These are phyloP conservation scores for Nycticebus coucang DNA, from an alignment of 2,113 vertebrate species.

Conservation along the genomic window DNA sequence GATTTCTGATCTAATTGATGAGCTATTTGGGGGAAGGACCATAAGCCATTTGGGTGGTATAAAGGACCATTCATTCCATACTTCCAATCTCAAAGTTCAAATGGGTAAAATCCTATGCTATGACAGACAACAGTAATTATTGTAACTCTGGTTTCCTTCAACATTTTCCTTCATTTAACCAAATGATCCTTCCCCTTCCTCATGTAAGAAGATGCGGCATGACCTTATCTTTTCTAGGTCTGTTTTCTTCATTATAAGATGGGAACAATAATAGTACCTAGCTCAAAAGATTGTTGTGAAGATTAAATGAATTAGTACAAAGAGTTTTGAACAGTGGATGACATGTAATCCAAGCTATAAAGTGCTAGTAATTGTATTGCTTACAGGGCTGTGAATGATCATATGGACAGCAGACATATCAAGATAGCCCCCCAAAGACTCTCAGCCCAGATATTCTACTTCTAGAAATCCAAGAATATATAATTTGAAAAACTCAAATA, in stretches of 20 bases:
- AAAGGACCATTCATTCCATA: background rate
- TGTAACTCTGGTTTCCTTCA: background rate
- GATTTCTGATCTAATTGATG: background rate
- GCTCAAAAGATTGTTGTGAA: background rate
- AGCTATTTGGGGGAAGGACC: background rate
- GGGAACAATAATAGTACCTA: background rate
- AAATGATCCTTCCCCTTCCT: background rate
- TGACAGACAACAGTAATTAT: background rate
- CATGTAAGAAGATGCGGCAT: background rate
- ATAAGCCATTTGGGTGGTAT: background rate
- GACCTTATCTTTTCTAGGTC: background rate
- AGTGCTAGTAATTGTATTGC: background rate
- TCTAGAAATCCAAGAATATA: background rate
- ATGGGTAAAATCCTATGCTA: background rate
- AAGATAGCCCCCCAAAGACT: background rate
- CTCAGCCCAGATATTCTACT: background rate
- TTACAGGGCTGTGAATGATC: background rate
- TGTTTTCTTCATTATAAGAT: slow-evolving; percentile 25
- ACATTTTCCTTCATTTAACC: background rate
- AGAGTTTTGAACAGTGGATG: background rate
- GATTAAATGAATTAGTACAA: background rate
- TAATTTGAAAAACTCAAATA: background rate
- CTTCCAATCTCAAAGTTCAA: background rate
- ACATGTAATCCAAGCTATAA: background rate
- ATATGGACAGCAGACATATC: background rate